These are phyloP conservation scores for Eilema caniola DNA, from an alignment of 2,888 invertebrate species.

Conservation along the genomic window DNA sequence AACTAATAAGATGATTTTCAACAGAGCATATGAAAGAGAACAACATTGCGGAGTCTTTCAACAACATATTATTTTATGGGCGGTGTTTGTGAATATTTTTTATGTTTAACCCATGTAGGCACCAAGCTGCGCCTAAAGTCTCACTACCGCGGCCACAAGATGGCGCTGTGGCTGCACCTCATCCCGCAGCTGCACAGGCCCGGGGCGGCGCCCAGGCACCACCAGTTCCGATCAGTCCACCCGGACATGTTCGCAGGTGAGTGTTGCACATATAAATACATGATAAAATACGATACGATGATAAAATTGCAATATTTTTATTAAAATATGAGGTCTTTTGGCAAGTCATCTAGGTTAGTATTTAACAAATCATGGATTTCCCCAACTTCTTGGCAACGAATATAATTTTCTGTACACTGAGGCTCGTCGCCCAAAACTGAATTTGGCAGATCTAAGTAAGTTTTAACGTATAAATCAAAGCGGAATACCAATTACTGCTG, in stretches of 20 bases:
- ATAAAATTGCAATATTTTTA: not conserved
- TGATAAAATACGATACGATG: not conserved
- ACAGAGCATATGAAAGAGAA: too few relatives aligned
- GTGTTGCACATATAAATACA: not conserved
- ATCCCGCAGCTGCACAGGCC: constrained; percentile 95
- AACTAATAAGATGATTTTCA: not conserved
- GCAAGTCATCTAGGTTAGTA: constrained; percentile 14
- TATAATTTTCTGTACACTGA: constrained; percentile 19
- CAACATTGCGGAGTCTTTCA: not conserved
- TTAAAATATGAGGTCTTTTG: constrained; percentile 12
- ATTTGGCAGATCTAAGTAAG: constrained; percentile 26
- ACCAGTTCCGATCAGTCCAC: constrained; percentile 90
- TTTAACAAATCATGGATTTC: constrained; percentile 5
- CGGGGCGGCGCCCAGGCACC: constrained; percentile 89
- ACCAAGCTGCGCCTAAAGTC: constrained; percentile 91
- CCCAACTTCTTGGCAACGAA: constrained; percentile 17
- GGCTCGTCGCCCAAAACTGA: constrained; percentile 18
- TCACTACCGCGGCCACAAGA: constrained; percentile 95
- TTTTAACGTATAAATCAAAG: constrained; percentile 33
- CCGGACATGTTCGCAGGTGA: constrained; percentile 92
- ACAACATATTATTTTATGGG: not conserved
- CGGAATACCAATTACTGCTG: constrained; percentile 28
- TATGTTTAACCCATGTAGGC: constrained; percentile 72
- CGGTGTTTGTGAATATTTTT: too few relatives aligned
- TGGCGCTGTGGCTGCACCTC: constrained; percentile 95